Evolutionary conservation across 2,113 vertebrate genomes (phyloP), one percentile per base, ranked within the genome.

Genomic region (Oriolus oriolus): DNA sequence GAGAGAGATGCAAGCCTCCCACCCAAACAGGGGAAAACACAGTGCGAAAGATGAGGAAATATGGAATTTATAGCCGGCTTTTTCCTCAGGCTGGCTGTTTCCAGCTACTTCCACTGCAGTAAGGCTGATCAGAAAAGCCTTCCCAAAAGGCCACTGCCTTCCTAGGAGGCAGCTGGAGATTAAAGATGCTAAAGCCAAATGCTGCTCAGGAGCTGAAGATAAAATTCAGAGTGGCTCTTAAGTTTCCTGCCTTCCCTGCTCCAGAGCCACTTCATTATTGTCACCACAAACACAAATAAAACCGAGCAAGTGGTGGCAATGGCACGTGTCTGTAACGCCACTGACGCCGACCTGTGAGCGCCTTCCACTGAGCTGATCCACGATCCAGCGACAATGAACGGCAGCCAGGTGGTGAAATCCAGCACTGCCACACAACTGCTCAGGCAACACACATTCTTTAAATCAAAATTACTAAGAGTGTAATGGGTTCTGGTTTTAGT

Each of bases 341-440:
- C 1, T 0, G 0, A 57, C 0, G 1, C 44, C 1, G 11, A 30
- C 35, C 82, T 0, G 2, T 2, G 13, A 65, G 56, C 0, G 0
- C 35, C 66, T 42, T 9, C 28, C 54, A 10, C 41, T 18, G 39
- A 41, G 56, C 37, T 16, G 27, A 60, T 3, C 49, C 7, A 1
- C 4, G 6, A 76, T 30, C 26, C 68, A 57, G 19, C 30, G 57
- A 23, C 2, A 23, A 12, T 0, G 3, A 41, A 10, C 22, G 77
- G 45, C 61, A 77, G 35, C 0, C 39, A 35, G 79, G 66, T 13
- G 63, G 23, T 33, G 49, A 35, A 44, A 80, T 0, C 59, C 86
- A 86, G 71, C 68, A 33, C 60, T 70, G 73, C 47, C 83, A 57
- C n/a, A 74, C 44, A 68, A n/a, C 45, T 57, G 54, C 92, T 84